Percentiles rank a stretch among this genome's conserved stretches.
Conservation (phyloP, 2,797 vertebrate genomes). For the Cetoscarus ocellatus region DNA sequence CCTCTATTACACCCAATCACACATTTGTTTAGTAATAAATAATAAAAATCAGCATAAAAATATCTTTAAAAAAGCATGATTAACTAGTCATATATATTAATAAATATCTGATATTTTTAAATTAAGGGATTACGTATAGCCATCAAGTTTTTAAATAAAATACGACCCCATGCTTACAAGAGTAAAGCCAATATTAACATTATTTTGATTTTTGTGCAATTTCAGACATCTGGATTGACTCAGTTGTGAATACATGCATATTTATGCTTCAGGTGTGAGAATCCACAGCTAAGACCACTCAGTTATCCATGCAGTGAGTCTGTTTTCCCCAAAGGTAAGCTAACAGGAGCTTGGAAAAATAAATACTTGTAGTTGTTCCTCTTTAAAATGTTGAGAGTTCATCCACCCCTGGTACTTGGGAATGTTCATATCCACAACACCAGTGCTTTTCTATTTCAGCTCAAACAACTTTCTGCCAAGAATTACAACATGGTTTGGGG, state of each 20-base stretch:
- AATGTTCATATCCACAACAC: conserved; percentile 43
- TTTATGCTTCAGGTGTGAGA: conserved; percentile 3
- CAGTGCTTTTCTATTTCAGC: conserved; percentile 36
- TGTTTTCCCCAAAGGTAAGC: conserved; percentile 6
- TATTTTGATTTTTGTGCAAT: conserved; percentile 11
- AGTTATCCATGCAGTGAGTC: conserved; percentile 1
- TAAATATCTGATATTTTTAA: no score
- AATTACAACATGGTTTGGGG: conserved; percentile 51
- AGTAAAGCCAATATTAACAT: conserved; percentile 36
- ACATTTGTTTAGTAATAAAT: no score
- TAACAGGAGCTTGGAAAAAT: conserved; percentile 4
- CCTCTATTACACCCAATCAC: no score
- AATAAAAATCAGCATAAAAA: no score
- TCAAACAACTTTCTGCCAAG: conserved; percentile 55
- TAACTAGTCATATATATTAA: no score
- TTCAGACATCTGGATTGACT: conserved; percentile 45
- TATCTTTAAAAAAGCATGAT: no score
- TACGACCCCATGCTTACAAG: conserved; percentile 18
- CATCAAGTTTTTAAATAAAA: background rate
- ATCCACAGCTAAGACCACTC: conserved; percentile 11
- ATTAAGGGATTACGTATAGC: no score
- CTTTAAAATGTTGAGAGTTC: conserved; percentile 36
- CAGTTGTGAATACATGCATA: conserved; percentile 16
- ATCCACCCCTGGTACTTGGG: conserved; percentile 27
- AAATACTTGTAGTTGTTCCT: conserved; percentile 19